These are phyloP conservation scores for Gnatocerus cornutus DNA, from an alignment of 2,888 invertebrate genomes.

Conservation along the genomic window DNA sequence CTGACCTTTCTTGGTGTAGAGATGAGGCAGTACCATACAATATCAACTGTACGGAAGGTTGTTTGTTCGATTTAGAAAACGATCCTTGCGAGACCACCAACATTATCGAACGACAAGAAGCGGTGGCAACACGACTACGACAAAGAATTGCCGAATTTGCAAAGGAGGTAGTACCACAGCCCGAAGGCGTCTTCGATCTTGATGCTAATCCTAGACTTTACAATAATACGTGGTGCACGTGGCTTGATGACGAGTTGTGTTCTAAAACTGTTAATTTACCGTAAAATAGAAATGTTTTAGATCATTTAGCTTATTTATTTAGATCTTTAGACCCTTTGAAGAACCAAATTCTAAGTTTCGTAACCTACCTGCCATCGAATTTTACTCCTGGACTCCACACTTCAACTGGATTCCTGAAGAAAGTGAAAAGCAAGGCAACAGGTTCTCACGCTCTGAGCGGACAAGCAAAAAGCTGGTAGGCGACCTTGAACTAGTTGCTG, in stretches of 20 bases:
- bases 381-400: too few relatives aligned
- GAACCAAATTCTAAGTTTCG: too few relatives aligned
- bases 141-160: constrained; percentile 55
- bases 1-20: constrained; percentile 32
- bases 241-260: constrained; percentile 58
- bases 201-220: constrained; percentile 60
- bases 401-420: too few relatives aligned
- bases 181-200: constrained; percentile 54
- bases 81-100: constrained; percentile 67
- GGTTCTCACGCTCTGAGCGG: too few relatives aligned
- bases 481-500: too few relatives aligned
- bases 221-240: constrained; percentile 64
- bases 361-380: too few relatives aligned
- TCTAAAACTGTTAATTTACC: constrained; percentile 7
- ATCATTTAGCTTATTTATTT: too few relatives aligned
- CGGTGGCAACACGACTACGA: constrained; percentile 55
- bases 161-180: constrained; percentile 58
- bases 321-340: too few relatives aligned
- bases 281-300: too few relatives aligned
- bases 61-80: constrained; percentile 63
- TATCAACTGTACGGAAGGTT: constrained; percentile 54
- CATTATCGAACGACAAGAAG: constrained; percentile 53
- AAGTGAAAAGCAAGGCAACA: too few relatives aligned
- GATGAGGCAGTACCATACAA: constrained; percentile 3
- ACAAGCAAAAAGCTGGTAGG: too few relatives aligned